Percentiles rank a stretch among this genome's conserved stretches.
Evolutionary conservation across 2,888 invertebrate genomes (phyloP).

Genomic region (Euclidia mi): DNA sequence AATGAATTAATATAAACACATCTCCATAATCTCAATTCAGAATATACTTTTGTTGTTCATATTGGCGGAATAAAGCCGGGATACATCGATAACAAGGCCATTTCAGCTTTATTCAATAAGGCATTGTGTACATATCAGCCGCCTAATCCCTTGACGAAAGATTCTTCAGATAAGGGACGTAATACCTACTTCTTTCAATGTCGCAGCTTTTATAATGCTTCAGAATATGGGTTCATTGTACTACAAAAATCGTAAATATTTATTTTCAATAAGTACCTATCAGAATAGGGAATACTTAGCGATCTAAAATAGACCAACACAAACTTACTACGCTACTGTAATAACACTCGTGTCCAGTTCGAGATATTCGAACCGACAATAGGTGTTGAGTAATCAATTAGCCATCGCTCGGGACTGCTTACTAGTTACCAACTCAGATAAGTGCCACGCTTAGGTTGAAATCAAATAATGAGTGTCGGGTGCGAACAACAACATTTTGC

Average conservation of each 20-base stretch:
- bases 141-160: neutral
- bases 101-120: no score
- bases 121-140: neutral
- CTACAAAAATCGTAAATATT: no score
- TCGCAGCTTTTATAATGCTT: no score
- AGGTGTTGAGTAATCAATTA: conserved; percentile 32
- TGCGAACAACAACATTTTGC: conserved; percentile 18
- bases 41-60: neutral
- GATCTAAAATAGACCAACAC: no score
- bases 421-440: conserved; percentile 31
- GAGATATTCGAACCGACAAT: conserved; percentile 30
- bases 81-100: neutral
- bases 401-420: conserved; percentile 19
- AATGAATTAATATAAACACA: conserved; percentile 5
- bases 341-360: conserved; percentile 11
- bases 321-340: neutral
- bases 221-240: no score
- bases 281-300: no score
- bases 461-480: conserved; percentile 29
- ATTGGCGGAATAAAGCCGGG: neutral
- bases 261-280: no score
- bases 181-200: no score
- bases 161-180: conserved; percentile 11
- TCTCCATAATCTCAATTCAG: neutral
- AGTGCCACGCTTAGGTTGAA: conserved; percentile 19